Evolutionary conservation across 1,140 invertebrate genomes (phyloP).

Genomic region (Pseudomyrmex pallidus): DNA sequence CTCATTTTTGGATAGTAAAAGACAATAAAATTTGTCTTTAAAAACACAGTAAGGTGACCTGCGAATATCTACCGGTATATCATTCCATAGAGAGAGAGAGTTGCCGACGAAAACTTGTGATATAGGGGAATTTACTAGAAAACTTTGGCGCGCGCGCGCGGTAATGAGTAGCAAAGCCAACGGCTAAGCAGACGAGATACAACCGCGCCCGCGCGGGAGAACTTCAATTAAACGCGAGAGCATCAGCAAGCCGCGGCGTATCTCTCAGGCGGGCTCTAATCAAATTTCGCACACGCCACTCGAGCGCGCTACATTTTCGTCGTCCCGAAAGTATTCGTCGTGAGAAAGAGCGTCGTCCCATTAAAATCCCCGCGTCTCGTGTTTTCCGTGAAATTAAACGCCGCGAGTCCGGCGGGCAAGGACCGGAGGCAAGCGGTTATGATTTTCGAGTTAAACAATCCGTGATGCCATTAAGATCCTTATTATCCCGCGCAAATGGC

Average conservation of each 20-base stretch:
- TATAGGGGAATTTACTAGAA: neutral
- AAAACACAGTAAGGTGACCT: too few relatives aligned
- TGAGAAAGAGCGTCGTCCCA: too few relatives aligned
- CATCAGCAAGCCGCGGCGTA: neutral
- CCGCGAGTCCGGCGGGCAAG: neutral
- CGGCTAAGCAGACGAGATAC: neutral
- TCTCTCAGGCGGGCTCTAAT: neutral
- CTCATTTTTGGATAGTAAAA: too few relatives aligned
- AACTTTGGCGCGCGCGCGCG: neutral
- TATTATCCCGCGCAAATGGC: conserved; percentile 38
- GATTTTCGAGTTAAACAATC: conserved; percentile 47
- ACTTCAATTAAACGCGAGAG: conserved; percentile 14
- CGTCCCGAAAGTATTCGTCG: neutral
- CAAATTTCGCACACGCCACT: conserved; percentile 31
- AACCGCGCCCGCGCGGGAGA: neutral
- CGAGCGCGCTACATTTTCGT: neutral
- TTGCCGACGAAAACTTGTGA: neutral
- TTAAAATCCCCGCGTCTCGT: conserved; percentile 1
- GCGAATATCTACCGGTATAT: too few relatives aligned
- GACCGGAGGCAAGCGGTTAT: conserved; percentile 10
- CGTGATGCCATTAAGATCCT: conserved; percentile 37
- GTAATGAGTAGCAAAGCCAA: neutral
- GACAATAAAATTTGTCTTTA: too few relatives aligned
- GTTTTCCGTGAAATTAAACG: conserved; percentile 35
- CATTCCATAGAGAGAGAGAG: too few relatives aligned